phyloP scores from a whole-genome alignment of 2,113 vertebrate species.

The Daphoenositta chrysoptera region DNA sequence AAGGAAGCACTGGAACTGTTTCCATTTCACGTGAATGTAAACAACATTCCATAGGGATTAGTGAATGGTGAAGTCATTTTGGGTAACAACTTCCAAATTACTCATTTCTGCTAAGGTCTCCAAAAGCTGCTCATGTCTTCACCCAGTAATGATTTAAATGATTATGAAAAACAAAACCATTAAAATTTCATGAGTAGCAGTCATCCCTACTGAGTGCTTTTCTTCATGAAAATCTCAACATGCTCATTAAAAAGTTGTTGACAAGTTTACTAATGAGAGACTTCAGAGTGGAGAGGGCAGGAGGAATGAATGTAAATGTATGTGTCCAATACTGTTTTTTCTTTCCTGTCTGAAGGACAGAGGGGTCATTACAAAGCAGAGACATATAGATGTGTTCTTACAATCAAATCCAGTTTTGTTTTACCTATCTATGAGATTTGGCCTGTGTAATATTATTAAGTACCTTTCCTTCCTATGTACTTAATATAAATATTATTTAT shows the following conservation, averaged over 20 bases:
- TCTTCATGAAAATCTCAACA: neutral
- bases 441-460: neutral
- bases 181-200: neutral
- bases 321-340: neutral
- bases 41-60: neutral
- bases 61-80: neutral
- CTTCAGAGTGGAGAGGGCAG: neutral
- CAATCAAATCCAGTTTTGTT: neutral
- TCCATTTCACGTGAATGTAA: neutral
- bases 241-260: neutral
- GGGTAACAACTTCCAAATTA: neutral
- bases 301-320: neutral
- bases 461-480: neutral
- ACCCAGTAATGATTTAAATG: neutral
- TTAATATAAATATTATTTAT: neutral
- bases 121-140: neutral
- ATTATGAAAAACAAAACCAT: neutral
- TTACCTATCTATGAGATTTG: neutral
- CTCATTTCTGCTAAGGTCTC: neutral
- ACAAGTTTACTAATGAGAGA: neutral
- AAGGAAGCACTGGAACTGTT: neutral
- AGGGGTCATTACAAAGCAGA: neutral
- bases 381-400: neutral
- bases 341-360: neutral
- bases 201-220: neutral